These are phyloP conservation scores for Liparis tanakae DNA, from an alignment of 2,797 vertebrate species.

Conservation along the genomic window DNA sequence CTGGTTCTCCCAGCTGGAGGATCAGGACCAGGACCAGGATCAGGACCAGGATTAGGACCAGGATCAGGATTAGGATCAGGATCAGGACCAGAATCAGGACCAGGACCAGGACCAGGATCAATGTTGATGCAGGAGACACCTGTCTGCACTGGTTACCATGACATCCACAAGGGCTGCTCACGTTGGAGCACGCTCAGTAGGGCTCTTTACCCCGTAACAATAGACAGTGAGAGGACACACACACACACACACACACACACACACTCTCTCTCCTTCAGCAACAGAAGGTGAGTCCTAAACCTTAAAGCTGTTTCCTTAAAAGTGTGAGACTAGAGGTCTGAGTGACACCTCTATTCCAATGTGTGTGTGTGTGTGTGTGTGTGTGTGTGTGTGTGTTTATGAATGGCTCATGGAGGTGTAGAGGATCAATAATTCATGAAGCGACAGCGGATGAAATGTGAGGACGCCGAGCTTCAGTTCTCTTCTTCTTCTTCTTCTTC, in stretches of 20 bases:
- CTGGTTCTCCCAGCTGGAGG: too few species aligned
- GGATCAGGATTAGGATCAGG: too few species aligned
- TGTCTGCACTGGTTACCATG: conserved; percentile 76
- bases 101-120: too few species aligned
- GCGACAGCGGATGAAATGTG: conserved; percentile 72
- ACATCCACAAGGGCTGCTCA: conserved; percentile 77
- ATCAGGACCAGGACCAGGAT: too few species aligned
- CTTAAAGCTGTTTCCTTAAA: not conserved
- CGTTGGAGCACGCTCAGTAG: conserved; percentile 84
- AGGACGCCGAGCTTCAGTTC: conserved; percentile 7
- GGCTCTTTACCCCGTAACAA: conserved; percentile 79
- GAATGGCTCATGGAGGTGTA: conserved; percentile 46
- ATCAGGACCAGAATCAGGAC: too few species aligned
- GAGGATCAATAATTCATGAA: conserved; percentile 76
- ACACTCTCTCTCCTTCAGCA: not conserved
- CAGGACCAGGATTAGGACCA: too few species aligned
- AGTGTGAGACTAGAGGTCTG: not conserved
- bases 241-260: conserved; percentile 27
- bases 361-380: not conserved
- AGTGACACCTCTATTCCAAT: not conserved
- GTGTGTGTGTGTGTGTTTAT: not conserved
- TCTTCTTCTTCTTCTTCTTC: too few species aligned
- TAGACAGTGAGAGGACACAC: conserved; percentile 77
- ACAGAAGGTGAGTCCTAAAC: conserved; percentile 65
- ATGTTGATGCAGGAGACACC: conserved; percentile 3